phyloP scores from a whole-genome alignment of 2,888 invertebrate species.

The Eudasyphora cyanicolor region DNA sequence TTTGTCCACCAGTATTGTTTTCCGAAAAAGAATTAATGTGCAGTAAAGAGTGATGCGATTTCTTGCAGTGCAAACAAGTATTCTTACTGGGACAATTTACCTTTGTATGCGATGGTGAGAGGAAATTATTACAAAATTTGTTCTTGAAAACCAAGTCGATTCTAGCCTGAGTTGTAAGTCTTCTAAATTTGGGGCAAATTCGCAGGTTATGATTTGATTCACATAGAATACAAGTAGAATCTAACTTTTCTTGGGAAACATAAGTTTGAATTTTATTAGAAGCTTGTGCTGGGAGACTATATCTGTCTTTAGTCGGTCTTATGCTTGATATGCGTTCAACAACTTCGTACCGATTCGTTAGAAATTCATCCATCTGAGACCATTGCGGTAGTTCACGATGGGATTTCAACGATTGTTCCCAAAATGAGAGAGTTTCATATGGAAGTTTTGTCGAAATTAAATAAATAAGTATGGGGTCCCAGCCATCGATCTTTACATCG shows the following conservation, averaged over 20 bases:
- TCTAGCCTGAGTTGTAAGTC: neutral
- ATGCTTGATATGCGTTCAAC: neutral
- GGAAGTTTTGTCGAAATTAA: constrained; percentile 2
- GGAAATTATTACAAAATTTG: no score
- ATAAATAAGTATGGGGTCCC: neutral
- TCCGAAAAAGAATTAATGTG: neutral
- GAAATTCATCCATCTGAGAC: constrained; percentile 36
- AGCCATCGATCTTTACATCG: neutral
- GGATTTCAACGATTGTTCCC: constrained; percentile 29
- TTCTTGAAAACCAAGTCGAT: constrained; percentile 1
- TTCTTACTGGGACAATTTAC: no score
- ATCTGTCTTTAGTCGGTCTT: neutral
- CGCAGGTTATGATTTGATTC: neutral
- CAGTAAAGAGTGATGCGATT: neutral
- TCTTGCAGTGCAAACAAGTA: neutral
- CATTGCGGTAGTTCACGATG: constrained; percentile 27
- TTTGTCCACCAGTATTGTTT: no score
- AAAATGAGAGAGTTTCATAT: neutral
- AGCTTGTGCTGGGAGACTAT: neutral
- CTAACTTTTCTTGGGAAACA: neutral
- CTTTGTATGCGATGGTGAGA: no score
- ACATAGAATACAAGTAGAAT: neutral
- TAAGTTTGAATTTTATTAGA: constrained; percentile 1
- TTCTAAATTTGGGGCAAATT: neutral
- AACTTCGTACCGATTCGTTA: neutral